A percentile compares a stretch with the other conserved stretches of the same genome.
phyloP scores from a whole-genome alignment of 1,140 invertebrate genomes.

The Caenorhabditis latens region DNA sequence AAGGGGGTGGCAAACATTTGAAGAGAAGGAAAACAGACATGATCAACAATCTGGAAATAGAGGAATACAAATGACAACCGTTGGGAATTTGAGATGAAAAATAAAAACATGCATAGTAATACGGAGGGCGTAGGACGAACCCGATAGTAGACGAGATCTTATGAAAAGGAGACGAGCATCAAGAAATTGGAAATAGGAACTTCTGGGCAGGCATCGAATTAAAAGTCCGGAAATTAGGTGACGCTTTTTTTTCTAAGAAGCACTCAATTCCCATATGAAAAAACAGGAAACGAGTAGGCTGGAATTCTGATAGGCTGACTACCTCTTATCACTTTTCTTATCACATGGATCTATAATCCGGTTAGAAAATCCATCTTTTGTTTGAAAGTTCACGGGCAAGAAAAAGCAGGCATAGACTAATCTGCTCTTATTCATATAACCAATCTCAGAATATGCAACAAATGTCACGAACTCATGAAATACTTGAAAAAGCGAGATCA shows the following conservation, averaged over 20 bases:
- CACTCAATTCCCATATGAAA: not conserved
- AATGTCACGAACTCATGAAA: too few species aligned
- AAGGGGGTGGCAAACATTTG: not conserved
- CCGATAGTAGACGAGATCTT: not conserved
- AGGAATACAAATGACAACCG: slow-evolving; percentile 27
- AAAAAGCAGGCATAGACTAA: not conserved
- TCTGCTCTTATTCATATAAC: not conserved
- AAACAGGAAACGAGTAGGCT: slow-evolving; percentile 38
- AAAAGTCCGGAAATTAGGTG: slow-evolving; percentile 37
- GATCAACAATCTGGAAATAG: slow-evolving; percentile 29
- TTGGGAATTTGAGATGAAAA: slow-evolving; percentile 3
- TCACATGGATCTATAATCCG: not conserved
- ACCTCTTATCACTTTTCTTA: not conserved
- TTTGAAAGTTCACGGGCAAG: not conserved
- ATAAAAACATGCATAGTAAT: slow-evolving; percentile 4
- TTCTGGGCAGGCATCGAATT: not conserved
- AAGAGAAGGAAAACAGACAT: slow-evolving; percentile 4
- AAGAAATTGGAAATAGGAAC: not conserved
- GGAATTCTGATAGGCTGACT: not conserved
- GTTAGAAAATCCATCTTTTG: slow-evolving; percentile 9
- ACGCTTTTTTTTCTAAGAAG: slow-evolving; percentile 8
- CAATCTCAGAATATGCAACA: too few species aligned
- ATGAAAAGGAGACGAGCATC: not conserved
- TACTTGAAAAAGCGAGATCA: not conserved
- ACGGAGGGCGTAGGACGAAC: not conserved